Evolutionary conservation across 2,113 vertebrate species (phyloP).

Genomic region (Callionymus lyra): DNA sequence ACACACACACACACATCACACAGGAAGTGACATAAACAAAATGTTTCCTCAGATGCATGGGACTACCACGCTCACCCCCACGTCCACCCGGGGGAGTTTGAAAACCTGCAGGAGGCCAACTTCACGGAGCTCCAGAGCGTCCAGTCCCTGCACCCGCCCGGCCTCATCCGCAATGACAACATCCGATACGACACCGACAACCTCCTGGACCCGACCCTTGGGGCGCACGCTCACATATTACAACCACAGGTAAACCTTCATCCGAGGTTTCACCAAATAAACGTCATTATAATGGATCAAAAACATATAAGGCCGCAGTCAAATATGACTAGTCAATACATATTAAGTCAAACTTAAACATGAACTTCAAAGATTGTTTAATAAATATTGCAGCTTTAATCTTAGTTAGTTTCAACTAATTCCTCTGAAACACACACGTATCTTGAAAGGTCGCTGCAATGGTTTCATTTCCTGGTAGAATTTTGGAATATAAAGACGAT

Average conservation of each 20-base stretch:
- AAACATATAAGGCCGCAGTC: too few species aligned
- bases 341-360: too few species aligned
- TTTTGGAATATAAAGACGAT: conserved; percentile 4
- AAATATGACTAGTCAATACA: too few species aligned
- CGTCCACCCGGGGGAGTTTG: conserved; percentile 79
- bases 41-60: conserved; percentile 79
- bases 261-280: too few species aligned
- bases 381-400: too few species aligned
- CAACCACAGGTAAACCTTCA: conserved; percentile 53
- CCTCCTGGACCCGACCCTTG: conserved; percentile 76
- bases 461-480: conserved; percentile 3
- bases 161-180: conserved; percentile 61
- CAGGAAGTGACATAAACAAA: too few species aligned
- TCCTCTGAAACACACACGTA: neutral
- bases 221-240: conserved; percentile 58
- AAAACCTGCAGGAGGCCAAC: conserved; percentile 82
- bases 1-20: too few species aligned
- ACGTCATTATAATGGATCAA: too few species aligned
- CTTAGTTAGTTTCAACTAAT: neutral
- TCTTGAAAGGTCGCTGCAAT: neutral
- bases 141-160: conserved; percentile 79
- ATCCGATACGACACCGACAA: conserved; percentile 79
- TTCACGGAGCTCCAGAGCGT: conserved; percentile 96
- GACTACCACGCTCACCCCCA: conserved; percentile 77
- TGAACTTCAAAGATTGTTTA: too few species aligned